Evolutionary conservation across 53 echinoderm and acorn worm species (phyloP).

Genomic region (Antedon mediterranea): DNA sequence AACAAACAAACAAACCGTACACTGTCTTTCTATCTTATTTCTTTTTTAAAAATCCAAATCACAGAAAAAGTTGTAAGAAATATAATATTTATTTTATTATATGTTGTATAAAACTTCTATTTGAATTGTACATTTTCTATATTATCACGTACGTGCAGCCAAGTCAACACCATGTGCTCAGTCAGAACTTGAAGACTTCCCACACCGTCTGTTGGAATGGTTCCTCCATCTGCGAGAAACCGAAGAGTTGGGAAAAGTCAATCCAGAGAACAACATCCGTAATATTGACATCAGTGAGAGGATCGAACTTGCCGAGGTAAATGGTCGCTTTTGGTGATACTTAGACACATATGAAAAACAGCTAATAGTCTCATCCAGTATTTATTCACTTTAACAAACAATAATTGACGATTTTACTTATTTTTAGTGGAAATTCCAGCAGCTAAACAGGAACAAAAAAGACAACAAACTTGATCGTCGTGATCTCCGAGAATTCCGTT

Average conservation of each 20-base stretch:
- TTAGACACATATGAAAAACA: no score
- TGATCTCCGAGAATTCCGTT: constrained; percentile 70
- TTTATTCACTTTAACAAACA: no score
- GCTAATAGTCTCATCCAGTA: no score
- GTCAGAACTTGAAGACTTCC: constrained; percentile 46
- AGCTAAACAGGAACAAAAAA: constrained; percentile 30
- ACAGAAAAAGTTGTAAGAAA: no score
- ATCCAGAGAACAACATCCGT: constrained; percentile 50
- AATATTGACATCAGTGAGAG: constrained; percentile 17
- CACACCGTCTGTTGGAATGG: constrained; percentile 80
- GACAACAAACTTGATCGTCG: constrained; percentile 51
- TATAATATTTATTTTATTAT: no score
- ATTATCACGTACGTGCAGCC: constrained; percentile 44
- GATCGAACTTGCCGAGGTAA: constrained; percentile 39
- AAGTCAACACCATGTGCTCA: constrained; percentile 40
- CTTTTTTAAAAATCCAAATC: no score
- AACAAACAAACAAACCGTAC: no score
- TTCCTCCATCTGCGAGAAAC: constrained; percentile 73
- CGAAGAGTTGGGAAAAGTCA: constrained; percentile 48
- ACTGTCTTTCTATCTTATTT: no score
- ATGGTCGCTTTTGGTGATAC: no score
- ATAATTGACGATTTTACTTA: no score
- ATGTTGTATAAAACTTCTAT: no score
- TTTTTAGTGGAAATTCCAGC: constrained; percentile 79
- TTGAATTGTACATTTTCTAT: no score